A percentile compares a stretch with the other conserved stretches of the same genome.
Conservation (phyloP, 1,140 invertebrate species). For the Campoletis sonorensis region DNA sequence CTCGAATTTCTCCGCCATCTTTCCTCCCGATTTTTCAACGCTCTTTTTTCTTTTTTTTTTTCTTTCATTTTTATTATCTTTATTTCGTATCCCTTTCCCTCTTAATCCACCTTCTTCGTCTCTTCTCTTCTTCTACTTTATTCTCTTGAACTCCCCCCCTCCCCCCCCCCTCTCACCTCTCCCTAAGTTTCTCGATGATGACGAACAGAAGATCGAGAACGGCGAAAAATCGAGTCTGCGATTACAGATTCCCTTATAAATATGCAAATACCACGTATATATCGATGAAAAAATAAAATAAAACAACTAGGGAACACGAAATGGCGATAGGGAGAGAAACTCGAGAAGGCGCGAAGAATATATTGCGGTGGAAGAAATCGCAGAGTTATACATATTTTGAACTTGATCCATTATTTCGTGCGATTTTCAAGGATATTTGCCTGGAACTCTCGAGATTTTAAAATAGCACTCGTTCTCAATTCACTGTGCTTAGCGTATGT, state of each 20-base stretch:
- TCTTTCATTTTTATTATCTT: slow-evolving; percentile 36
- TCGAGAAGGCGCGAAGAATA: slow-evolving; percentile 25
- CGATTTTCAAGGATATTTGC: no score
- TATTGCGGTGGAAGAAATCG: no score
- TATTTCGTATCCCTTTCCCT: neutral
- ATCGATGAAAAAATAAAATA: neutral
- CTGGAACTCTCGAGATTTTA: no score
- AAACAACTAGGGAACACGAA: neutral
- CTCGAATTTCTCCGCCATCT: slow-evolving; percentile 76
- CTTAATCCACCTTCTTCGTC: neutral
- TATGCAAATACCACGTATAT: slow-evolving; percentile 73
- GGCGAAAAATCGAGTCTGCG: slow-evolving; percentile 74
- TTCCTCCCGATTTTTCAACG: slow-evolving; percentile 64
- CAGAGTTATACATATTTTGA: no score
- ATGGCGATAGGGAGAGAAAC: slow-evolving; percentile 40
- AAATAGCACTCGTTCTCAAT: no score
- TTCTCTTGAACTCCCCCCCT: slow-evolving; percentile 3
- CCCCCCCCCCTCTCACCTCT: neutral
- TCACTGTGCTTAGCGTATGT: no score
- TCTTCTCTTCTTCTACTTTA: neutral
- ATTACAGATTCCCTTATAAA: slow-evolving; percentile 77
- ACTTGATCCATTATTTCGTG: no score
- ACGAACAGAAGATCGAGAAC: slow-evolving; percentile 49
- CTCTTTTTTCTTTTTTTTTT: slow-evolving; percentile 24
- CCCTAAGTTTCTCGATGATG: slow-evolving; percentile 26